phyloP scores from a whole-genome alignment of 2,113 vertebrate species.

The Sclerurus mexicanus region DNA sequence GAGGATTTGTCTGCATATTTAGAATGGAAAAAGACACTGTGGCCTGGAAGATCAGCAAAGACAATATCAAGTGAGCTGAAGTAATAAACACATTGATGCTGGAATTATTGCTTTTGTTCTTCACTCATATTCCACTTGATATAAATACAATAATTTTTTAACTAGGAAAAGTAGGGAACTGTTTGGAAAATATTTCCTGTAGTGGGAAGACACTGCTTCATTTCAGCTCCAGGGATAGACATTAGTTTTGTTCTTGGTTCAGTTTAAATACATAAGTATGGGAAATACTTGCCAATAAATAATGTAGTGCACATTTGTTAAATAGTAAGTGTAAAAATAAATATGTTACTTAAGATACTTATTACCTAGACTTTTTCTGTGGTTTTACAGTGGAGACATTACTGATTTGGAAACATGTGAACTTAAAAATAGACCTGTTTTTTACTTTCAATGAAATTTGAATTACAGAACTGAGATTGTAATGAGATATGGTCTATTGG shows the following conservation, averaged over 20 bases:
- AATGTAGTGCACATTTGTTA: neutral
- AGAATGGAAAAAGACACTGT: neutral
- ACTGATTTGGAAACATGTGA: neutral
- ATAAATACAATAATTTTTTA: neutral
- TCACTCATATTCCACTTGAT: conserved; percentile 9
- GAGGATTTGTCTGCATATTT: neutral
- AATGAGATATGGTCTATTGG: neutral
- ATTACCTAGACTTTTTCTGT: neutral
- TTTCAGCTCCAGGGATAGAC: neutral
- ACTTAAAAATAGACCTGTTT: neutral
- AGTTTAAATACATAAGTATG: neutral
- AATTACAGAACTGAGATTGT: neutral
- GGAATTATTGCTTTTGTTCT: conserved; percentile 3
- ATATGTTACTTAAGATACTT: neutral
- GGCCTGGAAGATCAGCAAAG: neutral
- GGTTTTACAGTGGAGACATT: neutral
- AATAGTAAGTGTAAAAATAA: neutral
- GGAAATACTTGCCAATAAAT: neutral
- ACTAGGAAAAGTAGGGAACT: neutral
- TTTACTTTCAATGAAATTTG: neutral
- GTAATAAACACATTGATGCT: neutral
- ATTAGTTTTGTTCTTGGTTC: neutral
- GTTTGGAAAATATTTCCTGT: neutral
- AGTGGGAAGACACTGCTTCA: neutral
- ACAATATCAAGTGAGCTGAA: neutral